phyloP scores from a whole-genome alignment of 2,113 vertebrate genomes.

The Catagonus wagneri region DNA sequence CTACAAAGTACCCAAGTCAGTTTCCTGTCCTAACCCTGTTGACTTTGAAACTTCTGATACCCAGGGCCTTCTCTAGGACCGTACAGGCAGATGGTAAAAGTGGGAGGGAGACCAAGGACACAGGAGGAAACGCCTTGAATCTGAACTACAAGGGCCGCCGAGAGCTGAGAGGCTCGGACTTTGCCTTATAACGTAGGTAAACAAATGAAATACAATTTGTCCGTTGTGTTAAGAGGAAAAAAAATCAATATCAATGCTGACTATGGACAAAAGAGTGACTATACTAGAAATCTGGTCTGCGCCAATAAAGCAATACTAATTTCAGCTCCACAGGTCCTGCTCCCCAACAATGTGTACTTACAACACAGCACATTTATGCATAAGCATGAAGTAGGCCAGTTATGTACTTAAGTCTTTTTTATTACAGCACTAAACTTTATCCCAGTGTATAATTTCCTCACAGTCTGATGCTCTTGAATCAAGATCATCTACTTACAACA shows the following conservation, averaged over 20 bases:
- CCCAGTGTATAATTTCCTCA: neutral
- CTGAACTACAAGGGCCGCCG: neutral
- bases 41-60: neutral
- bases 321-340: neutral
- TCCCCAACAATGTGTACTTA: neutral
- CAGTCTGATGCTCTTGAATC: neutral
- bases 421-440: neutral
- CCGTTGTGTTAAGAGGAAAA: neutral
- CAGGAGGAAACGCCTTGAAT: neutral
- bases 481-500: neutral
- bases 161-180: neutral
- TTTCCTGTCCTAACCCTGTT: neutral
- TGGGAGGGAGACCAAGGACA: neutral
- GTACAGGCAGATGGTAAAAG: neutral
- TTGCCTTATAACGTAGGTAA: neutral
- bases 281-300: neutral
- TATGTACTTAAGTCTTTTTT: neutral
- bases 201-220: slow-evolving; percentile 1
- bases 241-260: neutral
- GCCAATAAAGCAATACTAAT: neutral
- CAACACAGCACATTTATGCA: neutral
- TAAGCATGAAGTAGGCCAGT: neutral
- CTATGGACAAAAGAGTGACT: neutral
- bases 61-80: neutral
- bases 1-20: neutral